These are phyloP conservation scores for Asobara japonica DNA, from an alignment of 1,140 invertebrate genomes.

Conservation along the genomic window DNA sequence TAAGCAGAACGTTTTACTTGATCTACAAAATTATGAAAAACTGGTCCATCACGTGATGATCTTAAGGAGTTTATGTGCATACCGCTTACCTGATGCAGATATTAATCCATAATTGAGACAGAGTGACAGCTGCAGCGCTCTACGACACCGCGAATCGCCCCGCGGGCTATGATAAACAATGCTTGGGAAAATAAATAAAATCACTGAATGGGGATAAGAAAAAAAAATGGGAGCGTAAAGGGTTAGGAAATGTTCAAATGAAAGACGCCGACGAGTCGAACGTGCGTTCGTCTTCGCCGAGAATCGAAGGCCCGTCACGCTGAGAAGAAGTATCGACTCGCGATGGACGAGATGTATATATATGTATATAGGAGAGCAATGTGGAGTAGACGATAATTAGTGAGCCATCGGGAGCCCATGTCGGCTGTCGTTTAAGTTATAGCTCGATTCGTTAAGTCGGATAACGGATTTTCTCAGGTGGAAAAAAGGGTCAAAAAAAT, in stretches of 20 bases:
- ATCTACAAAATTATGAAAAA: background rate
- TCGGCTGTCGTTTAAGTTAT: slow-evolving; percentile 37
- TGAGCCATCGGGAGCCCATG: slow-evolving; percentile 31
- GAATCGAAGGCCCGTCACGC: background rate
- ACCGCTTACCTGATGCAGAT: slow-evolving; percentile 23
- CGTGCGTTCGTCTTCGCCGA: background rate
- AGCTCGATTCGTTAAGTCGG: background rate
- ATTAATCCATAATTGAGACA: slow-evolving; percentile 37
- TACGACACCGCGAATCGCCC: background rate
- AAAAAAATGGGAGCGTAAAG: background rate
- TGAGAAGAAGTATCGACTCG: slow-evolving; percentile 22
- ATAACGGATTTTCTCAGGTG: too few relatives aligned
- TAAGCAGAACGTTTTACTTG: too few relatives aligned
- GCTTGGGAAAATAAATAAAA: background rate
- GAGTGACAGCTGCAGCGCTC: slow-evolving; percentile 2
- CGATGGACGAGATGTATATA: background rate
- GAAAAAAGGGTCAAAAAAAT: too few relatives aligned
- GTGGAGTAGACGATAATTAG: slow-evolving; percentile 36
- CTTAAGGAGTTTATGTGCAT: background rate
- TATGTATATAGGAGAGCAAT: slow-evolving; percentile 13
- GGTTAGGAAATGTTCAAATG: slow-evolving; percentile 13
- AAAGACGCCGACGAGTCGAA: slow-evolving; percentile 17
- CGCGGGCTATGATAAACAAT: background rate
- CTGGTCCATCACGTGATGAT: background rate
- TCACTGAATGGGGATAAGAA: background rate